A percentile compares a stretch with the other conserved stretches of the same genome.
Conservation (phyloP, 2,113 vertebrate species). For the Microtus pennsylvanicus region DNA sequence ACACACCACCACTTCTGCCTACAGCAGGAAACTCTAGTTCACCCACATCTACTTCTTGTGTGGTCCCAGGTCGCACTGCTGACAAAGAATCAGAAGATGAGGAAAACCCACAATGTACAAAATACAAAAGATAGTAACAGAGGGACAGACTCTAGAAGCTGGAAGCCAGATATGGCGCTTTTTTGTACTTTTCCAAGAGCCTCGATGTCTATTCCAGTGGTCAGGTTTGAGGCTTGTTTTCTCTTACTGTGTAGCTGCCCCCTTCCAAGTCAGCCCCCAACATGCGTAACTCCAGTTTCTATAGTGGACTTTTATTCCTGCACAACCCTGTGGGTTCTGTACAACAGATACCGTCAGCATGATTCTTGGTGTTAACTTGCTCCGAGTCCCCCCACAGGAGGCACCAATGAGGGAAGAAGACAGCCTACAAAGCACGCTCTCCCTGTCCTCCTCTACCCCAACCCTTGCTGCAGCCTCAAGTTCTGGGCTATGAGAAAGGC, state of each 20-base stretch:
- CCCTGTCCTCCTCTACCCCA: neutral
- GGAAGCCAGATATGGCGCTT: too few species aligned
- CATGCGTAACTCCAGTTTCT: neutral
- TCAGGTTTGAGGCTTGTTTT: neutral
- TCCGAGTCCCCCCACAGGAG: neutral
- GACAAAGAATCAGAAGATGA: neutral
- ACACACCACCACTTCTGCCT: neutral
- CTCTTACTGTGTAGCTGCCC: neutral
- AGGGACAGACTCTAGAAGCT: too few species aligned
- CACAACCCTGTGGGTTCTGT: neutral
- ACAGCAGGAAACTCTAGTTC: neutral
- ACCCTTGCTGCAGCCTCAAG: neutral
- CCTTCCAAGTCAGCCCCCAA: neutral
- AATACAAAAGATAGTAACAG: neutral
- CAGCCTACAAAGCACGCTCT: neutral
- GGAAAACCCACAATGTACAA: neutral
- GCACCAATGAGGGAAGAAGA: neutral
- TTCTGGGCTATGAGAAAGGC: neutral
- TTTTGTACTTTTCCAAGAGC: neutral
- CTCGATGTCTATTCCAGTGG: neutral
- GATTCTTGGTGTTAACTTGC: neutral
- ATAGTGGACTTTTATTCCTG: neutral
- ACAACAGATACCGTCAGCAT: too few species aligned
- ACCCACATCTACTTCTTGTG: neutral
- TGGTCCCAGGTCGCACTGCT: neutral